Conservation (phyloP, 2,888 invertebrate genomes). For the Sylvicola fuscatus region DNA sequence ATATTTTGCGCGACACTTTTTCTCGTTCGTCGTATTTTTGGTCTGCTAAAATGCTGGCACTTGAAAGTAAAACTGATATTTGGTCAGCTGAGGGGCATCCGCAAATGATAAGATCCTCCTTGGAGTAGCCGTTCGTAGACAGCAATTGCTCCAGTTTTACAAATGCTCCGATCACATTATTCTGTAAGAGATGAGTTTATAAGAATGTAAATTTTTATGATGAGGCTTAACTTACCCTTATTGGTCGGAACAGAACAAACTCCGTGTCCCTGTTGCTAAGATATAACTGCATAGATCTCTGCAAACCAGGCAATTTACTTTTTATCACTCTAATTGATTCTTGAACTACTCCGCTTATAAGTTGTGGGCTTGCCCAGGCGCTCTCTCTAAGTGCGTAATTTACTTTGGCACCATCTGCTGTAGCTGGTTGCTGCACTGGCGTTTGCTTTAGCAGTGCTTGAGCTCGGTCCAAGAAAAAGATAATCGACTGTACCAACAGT, state of each 20-base stretch:
- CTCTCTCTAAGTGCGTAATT: conserved; percentile 27
- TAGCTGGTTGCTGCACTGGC: conserved; percentile 1
- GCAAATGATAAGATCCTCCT: conserved; percentile 65
- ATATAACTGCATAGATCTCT: conserved; percentile 85
- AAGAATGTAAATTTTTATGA: conserved; percentile 2
- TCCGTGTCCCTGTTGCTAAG: conserved; percentile 93
- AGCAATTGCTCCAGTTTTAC: conserved; percentile 65
- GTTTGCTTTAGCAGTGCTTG: conserved; percentile 12
- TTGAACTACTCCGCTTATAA: conserved; percentile 47
- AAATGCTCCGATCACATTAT: conserved; percentile 76
- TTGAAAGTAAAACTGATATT: conserved; percentile 69
- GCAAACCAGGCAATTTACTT: conserved; percentile 54
- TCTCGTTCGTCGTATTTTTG: too few relatives aligned
- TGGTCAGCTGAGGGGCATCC: conserved; percentile 89
- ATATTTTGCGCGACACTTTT: too few relatives aligned
- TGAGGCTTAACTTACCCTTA: conserved; percentile 38
- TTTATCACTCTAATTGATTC: conserved; percentile 65
- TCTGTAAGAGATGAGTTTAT: conserved; percentile 28
- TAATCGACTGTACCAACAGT: conserved; percentile 51
- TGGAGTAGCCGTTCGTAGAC: conserved; percentile 48
- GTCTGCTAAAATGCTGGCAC: conserved; percentile 31
- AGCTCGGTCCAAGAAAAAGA: conserved; percentile 55
- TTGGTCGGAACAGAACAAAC: conserved; percentile 86
- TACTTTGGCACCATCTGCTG: conserved; percentile 9
- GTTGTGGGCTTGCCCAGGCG: conserved; percentile 47